phyloP scores from a whole-genome alignment of 2,113 vertebrate species.

The Oxyura jamaicensis region DNA sequence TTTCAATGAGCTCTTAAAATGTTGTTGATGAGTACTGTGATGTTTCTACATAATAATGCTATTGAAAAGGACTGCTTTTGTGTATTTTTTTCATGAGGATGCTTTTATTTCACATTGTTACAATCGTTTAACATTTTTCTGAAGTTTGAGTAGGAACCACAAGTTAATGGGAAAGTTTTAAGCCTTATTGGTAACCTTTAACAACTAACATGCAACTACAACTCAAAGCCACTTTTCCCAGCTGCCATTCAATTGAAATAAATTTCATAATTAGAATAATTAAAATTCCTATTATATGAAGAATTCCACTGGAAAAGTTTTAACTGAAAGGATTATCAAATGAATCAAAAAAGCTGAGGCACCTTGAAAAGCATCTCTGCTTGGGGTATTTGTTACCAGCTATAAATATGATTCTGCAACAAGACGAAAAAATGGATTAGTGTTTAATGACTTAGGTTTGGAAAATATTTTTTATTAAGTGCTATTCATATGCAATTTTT shows the following conservation, averaged over 20 bases:
- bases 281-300: neutral
- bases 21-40: constrained; percentile 47
- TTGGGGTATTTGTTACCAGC: neutral
- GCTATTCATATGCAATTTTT: neutral
- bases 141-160: neutral
- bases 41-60: constrained; percentile 43
- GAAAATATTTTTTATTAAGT: neutral
- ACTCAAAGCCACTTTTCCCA: neutral
- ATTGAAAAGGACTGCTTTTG: constrained; percentile 25
- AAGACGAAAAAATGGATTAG: neutral
- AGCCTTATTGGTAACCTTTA: neutral
- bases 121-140: constrained; percentile 19
- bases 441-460: neutral
- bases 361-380: neutral
- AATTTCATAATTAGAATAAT: neutral
- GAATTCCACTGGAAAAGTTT: neutral
- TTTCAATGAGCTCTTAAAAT: constrained; percentile 67
- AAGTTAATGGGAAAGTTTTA: constrained; percentile 43
- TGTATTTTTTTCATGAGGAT: neutral
- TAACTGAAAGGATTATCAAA: neutral
- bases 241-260: neutral
- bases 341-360: neutral
- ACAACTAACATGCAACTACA: neutral
- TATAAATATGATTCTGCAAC: neutral
- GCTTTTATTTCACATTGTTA: constrained; percentile 26